Percentiles rank a stretch among this genome's conserved stretches.
Conservation (phyloP, 2,113 vertebrate genomes). For the Pogona vitticeps region DNA sequence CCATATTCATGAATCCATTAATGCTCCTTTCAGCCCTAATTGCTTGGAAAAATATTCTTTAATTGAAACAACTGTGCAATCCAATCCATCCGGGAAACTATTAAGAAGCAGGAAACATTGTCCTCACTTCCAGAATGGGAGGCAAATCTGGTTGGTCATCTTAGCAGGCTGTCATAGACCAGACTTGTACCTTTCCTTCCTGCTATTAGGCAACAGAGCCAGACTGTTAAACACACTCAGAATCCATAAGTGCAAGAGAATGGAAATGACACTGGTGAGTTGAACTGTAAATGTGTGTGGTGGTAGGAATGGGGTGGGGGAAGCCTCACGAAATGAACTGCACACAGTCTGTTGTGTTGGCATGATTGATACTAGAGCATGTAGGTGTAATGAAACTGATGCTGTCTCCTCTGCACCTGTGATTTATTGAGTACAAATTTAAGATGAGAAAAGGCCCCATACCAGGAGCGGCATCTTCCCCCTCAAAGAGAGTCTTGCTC, state of each 20-base stretch:
- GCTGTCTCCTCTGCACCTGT: slow-evolving; percentile 87
- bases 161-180: slow-evolving; percentile 7
- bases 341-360: slow-evolving; percentile 77
- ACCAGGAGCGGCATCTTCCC: slow-evolving; percentile 86
- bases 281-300: not conserved
- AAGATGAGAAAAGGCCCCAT: slow-evolving; percentile 91
- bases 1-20: not conserved
- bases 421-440: slow-evolving; percentile 91
- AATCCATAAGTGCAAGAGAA: slow-evolving; percentile 61
- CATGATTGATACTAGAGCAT: slow-evolving; percentile 87
- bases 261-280: slow-evolving; percentile 74
- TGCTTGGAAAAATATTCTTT: slow-evolving; percentile 22
- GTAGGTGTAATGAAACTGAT: slow-evolving; percentile 90
- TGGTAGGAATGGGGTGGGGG: slow-evolving; percentile 66
- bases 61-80: accelerated
- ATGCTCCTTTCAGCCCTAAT: not conserved
- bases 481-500: slow-evolving; percentile 87
- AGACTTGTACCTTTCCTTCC: slow-evolving; percentile 41
- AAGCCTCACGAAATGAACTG: slow-evolving; percentile 82
- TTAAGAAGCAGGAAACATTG: slow-evolving; percentile 18
- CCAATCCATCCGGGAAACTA: not conserved
- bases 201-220: not conserved
- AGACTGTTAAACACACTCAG: slow-evolving; percentile 57
- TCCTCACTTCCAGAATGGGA: not conserved
- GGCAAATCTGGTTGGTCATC: not conserved